Percentiles rank a stretch among this genome's conserved stretches.
phyloP scores from a whole-genome alignment of 2,113 vertebrate genomes.

The Aplodontia rufa region DNA sequence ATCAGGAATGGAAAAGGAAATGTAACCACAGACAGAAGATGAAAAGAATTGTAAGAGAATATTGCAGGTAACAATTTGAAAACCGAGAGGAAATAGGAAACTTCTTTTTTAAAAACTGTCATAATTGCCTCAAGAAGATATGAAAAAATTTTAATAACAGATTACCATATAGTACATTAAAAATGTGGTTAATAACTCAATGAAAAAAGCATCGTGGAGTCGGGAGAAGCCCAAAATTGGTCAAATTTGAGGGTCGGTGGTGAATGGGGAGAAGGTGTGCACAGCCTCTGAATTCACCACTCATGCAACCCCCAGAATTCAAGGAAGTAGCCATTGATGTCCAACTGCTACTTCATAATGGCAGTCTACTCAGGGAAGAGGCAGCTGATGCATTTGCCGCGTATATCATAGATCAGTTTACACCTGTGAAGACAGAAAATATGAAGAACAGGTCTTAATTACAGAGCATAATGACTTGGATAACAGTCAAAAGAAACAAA shows the following conservation, averaged over 20 bases:
- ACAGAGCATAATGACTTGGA: slow-evolving; percentile 94
- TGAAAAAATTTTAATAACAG: neutral
- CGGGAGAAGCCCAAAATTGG: neutral
- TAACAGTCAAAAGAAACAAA: slow-evolving; percentile 91
- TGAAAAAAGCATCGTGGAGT: neutral
- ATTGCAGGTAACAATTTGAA: neutral
- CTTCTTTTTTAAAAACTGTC: neutral
- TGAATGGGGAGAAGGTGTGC: neutral
- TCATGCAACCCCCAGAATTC: neutral
- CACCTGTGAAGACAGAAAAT: too few relatives aligned
- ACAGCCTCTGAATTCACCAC: neutral
- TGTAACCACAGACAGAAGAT: neutral
- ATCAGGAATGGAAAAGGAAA: too few relatives aligned
- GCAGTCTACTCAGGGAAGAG: neutral
- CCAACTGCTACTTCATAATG: too few relatives aligned
- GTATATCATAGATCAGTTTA: too few relatives aligned
- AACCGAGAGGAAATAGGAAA: neutral
- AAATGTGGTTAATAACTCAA: neutral
- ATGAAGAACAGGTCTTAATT: too few relatives aligned
- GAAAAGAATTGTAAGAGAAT: neutral
- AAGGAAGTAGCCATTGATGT: neutral
- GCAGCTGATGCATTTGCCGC: too few relatives aligned
- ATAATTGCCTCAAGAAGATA: neutral
- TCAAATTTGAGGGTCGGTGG: neutral
- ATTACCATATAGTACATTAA: neutral